Evolutionary conservation across 2,888 invertebrate species (phyloP), one percentile per base, ranked within the genome.

Genomic region (Bembecia ichneumoniformis): DNA sequence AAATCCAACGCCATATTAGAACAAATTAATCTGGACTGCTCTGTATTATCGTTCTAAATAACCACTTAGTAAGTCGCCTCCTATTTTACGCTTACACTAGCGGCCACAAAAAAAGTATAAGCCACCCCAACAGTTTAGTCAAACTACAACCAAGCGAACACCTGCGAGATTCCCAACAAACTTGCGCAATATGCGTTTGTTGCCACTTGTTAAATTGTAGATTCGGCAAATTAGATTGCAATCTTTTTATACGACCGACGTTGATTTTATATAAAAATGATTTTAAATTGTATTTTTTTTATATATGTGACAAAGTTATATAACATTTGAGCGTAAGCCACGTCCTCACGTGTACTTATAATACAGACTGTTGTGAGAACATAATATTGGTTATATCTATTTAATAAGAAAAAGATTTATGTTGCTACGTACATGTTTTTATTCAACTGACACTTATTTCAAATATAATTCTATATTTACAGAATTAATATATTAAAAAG

Each of bases 21-120:
- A 54, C 58, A 62, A 64, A 70, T 69, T 73, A 77, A 77, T 71
- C 74, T 63, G 57, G 63, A 66, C 59, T 66, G 60, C 58, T 56
- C 59, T 52, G 64, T 57, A 71, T 77, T 51, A 77, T 74, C 68
- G 62, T 57, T 57, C 72, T 76, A 78, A 82, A 81, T 71, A 80
- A 77, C 77, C 73, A 75, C 76, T 81, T 79, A 82, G 79, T 80
- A 72, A 71, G 78, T 77, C 80, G 72, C 73, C 68, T 79, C 71
- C 62, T 63, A 77, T 80, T 81, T 80, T 71, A 79, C 77, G 78
- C 69, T 69, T 70, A 73, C 72, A 70, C 53, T 71, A 70, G 52
- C 61, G 59, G 71, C 70, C 77, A 77, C 77, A 82, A 66, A 64
- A n/a, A 82, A 80, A 74, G 68, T n/a, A 52, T 66, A 65, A 68